phyloP scores from a whole-genome alignment of 2,888 invertebrate species.

The Sepiola atlantica region DNA sequence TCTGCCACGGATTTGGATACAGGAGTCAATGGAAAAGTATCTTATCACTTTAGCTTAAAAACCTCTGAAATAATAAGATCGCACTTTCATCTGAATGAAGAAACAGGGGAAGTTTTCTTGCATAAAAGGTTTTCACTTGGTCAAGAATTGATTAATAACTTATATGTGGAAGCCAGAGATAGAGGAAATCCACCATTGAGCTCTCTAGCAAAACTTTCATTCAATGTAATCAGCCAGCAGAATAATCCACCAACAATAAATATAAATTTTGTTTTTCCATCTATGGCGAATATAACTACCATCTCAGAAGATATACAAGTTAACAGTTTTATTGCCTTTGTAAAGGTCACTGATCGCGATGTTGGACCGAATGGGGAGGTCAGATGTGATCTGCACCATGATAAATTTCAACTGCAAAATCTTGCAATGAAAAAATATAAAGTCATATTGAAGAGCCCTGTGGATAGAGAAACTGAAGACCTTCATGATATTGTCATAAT shows the following conservation, averaged over 20 bases:
- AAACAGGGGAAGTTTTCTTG: background rate
- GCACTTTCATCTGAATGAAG: slow-evolving; percentile 1
- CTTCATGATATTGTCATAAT: background rate
- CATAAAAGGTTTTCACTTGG: background rate
- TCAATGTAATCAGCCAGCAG: background rate
- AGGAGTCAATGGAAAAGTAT: background rate
- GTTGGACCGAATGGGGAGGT: background rate
- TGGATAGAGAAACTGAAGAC: background rate
- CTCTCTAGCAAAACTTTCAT: background rate
- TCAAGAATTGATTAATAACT: background rate
- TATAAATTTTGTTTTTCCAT: slow-evolving; percentile 18
- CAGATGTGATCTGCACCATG: background rate
- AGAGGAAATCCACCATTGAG: background rate
- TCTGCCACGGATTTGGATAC: background rate
- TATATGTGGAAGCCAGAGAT: background rate
- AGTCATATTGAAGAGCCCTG: background rate
- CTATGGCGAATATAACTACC: background rate
- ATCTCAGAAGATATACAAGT: background rate
- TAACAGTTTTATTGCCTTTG: background rate
- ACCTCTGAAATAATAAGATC: background rate
- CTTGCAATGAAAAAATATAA: background rate
- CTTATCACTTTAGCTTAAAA: background rate
- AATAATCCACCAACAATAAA: background rate
- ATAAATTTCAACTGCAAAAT: background rate
- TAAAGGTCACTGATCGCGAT: background rate